Conservation (phyloP, 2,113 vertebrate genomes). For the Peromyscus californicus region DNA sequence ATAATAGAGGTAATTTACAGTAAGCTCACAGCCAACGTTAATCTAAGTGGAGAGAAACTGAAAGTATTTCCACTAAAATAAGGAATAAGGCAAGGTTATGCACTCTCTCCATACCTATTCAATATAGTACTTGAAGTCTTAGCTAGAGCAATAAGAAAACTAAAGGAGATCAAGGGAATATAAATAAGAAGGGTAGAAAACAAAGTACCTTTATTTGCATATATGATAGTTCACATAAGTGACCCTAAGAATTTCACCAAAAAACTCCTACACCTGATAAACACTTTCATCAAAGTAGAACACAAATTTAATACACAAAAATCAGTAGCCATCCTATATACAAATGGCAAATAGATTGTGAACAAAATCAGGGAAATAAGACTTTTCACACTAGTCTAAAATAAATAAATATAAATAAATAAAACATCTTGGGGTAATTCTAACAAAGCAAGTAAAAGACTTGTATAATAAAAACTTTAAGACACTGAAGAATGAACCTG, state of each 20-base stretch:
- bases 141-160: not conserved
- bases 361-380: not conserved
- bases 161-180: not conserved
- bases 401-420: not conserved
- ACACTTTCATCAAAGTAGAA: not conserved
- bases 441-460: not conserved
- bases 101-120: not conserved
- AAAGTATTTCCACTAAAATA: not conserved
- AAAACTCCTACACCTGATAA: not conserved
- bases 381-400: not conserved
- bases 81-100: not conserved
- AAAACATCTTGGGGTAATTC: not conserved
- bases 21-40: not conserved
- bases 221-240: not conserved
- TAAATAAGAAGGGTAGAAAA: not conserved
- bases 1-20: not conserved
- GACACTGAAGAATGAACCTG: not conserved
- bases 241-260: not conserved
- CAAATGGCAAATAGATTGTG: not conserved
- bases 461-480: not conserved
- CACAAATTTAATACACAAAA: not conserved
- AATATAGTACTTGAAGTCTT: not conserved
- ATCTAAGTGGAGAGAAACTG: not conserved
- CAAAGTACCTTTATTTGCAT: not conserved
- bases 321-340: not conserved